Percentiles rank a stretch among this genome's conserved stretches.
phyloP scores from a whole-genome alignment of 2,888 invertebrate genomes.

The Cordylochernes scorpioides region DNA sequence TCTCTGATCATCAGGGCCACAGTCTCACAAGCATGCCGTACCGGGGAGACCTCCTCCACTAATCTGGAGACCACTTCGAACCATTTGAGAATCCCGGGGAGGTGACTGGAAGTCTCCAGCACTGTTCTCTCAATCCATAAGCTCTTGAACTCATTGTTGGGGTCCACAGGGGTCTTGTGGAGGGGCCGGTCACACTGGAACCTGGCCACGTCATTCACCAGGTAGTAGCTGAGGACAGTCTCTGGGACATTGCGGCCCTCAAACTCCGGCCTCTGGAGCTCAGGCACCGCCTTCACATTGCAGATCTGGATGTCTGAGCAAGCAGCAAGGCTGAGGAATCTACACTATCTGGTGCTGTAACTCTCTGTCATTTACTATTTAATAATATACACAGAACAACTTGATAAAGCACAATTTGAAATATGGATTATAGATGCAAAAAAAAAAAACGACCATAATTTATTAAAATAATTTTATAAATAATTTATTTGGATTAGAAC shows the following conservation, averaged over 20 bases:
- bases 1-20: constrained; percentile 70
- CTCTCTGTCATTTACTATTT: too few species aligned
- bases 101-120: constrained; percentile 45
- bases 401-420: too few species aligned
- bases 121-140: constrained; percentile 81
- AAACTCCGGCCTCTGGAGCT: constrained; percentile 28
- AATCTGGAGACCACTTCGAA: constrained; percentile 55
- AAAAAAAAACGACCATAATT: too few species aligned
- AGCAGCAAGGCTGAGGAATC: too few species aligned
- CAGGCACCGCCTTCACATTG: constrained; percentile 65
- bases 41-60: constrained; percentile 49
- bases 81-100: constrained; percentile 79
- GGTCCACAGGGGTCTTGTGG: constrained; percentile 64
- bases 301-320: constrained; percentile 58
- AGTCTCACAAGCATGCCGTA: constrained; percentile 73
- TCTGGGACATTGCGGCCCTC: constrained; percentile 42
- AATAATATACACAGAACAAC: too few species aligned
- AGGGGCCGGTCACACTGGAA: constrained; percentile 72
- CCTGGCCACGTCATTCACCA: constrained; percentile 61
- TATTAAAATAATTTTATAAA: too few species aligned
- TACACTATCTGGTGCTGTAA: too few species aligned
- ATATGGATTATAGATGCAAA: too few species aligned
- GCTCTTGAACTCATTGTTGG: constrained; percentile 83
- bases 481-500: too few species aligned
- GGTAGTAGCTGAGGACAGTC: constrained; percentile 61